Base-by-base conservation (phyloP, 2,113 vertebrate genomes). In the Rhinoderma darwinii region DNA sequence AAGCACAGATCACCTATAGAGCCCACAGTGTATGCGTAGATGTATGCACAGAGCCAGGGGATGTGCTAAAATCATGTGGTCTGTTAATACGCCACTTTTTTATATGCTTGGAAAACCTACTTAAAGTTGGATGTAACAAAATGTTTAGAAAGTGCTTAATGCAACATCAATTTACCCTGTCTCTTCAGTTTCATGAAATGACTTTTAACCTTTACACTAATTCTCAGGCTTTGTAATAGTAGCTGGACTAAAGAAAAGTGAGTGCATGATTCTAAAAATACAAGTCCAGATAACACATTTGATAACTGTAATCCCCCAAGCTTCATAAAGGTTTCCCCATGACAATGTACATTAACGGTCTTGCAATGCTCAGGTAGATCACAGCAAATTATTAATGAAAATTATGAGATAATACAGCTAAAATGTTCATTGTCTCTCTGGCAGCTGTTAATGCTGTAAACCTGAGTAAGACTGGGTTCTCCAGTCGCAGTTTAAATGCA, bases 181-280 rank as follows among this genome's bases (percentile, higher is more conserved):
- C 17, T 78, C 50, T 35, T 51, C 50, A 54, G 47, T 78, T 78
- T 78, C 44, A 32, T 51, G 7, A 51, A 30, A 32, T 35, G 75
- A 78, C 75, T 54, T 78, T 78, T 78, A 78, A 78, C 75, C 75
- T 78, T 78, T 78, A 78, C 47, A 54, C 75, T 35, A 27, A 78
- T 78, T 78, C 75, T 51, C 30, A 22, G 68, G 37, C 37, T 41
- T 72, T 39, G 75, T 54, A 51, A 78, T 22, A 51, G 75, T 35
- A 78, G 75, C 27, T 78, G 47, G 3, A 54, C 47, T 8, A 35
- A 32, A 78, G 27, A 78, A 78, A 78, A 15, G 75, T 78, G 75
- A 78, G 47, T 30, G 25, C 75, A 78, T 54, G 47, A 27, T 78
- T 78, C 75, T 47, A 51, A 78, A 78, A 77, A 77, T 77, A 78